phyloP scores from a whole-genome alignment of 1,140 invertebrate genomes.

The Hesperophylax magnus region DNA sequence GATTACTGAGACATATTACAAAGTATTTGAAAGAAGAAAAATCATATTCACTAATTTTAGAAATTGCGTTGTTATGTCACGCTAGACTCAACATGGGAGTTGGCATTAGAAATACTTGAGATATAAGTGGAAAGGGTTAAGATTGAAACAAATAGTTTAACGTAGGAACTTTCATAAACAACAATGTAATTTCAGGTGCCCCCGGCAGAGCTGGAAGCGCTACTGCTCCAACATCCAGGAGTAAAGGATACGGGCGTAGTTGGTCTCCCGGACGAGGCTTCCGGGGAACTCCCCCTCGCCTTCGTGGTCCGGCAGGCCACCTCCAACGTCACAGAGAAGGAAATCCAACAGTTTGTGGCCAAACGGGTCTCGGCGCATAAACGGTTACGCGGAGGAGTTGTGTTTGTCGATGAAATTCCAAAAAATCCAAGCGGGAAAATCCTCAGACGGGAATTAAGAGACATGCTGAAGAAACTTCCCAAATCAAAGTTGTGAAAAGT shows the following conservation, averaged over 20 bases:
- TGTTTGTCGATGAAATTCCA: conserved; percentile 75
- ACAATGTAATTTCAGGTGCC: conserved; percentile 25
- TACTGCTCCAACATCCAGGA: conserved; percentile 77
- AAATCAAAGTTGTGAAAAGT: conserved; percentile 41
- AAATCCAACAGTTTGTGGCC: conserved; percentile 68
- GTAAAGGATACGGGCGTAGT: conserved; percentile 81
- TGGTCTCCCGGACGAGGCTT: conserved; percentile 75
- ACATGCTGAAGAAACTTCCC: conserved; percentile 16
- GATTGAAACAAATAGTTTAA: no score
- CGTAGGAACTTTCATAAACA: no score
- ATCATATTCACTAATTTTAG: no score
- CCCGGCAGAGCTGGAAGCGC: conserved; percentile 82
- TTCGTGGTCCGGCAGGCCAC: conserved; percentile 75
- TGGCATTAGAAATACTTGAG: no score
- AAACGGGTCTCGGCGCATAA: conserved; percentile 65
- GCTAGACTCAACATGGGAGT: no score
- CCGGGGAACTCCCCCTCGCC: conserved; percentile 80
- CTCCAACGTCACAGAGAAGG: conserved; percentile 65
- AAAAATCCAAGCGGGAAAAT: conserved; percentile 71
- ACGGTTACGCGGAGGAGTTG: conserved; percentile 71
- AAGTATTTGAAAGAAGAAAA: no score
- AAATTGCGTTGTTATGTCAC: no score
- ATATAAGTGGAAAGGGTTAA: no score
- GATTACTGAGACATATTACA: no score
- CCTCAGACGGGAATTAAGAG: conserved; percentile 45